A percentile compares a stretch with the other conserved stretches of the same genome.
These are phyloP conservation scores for Poicephalus gulielmi DNA, from an alignment of 2,113 vertebrate species.

Conservation along the genomic window DNA sequence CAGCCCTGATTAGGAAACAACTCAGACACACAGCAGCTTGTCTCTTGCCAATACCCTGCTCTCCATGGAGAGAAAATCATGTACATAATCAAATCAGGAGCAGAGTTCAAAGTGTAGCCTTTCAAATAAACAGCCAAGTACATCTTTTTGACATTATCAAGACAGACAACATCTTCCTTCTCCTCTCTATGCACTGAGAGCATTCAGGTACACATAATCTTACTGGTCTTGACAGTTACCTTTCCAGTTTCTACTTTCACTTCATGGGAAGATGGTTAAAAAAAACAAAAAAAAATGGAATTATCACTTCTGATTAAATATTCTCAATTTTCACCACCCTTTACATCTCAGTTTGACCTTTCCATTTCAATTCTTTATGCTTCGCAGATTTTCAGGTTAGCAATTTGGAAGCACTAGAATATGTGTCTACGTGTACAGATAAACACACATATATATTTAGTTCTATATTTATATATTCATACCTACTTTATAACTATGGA, in stretches of 20 bases:
- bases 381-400: background rate
- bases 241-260: background rate
- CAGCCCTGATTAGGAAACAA: background rate
- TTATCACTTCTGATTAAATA: background rate
- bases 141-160: background rate
- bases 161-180: background rate
- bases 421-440: background rate
- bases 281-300: background rate
- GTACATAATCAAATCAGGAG: background rate
- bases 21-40: background rate
- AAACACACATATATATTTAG: background rate
- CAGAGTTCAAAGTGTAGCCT: background rate
- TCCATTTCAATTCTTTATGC: background rate
- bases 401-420: background rate
- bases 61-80: background rate
- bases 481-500: background rate
- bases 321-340: accelerated
- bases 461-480: background rate
- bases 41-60: background rate
- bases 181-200: background rate
- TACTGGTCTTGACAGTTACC: background rate
- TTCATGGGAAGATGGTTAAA: background rate
- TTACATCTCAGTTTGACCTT: background rate
- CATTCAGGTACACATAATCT: background rate
- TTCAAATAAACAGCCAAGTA: background rate